These are phyloP conservation scores for Scaeva pyrastri DNA, from an alignment of 2,888 invertebrate species.

Conservation along the genomic window DNA sequence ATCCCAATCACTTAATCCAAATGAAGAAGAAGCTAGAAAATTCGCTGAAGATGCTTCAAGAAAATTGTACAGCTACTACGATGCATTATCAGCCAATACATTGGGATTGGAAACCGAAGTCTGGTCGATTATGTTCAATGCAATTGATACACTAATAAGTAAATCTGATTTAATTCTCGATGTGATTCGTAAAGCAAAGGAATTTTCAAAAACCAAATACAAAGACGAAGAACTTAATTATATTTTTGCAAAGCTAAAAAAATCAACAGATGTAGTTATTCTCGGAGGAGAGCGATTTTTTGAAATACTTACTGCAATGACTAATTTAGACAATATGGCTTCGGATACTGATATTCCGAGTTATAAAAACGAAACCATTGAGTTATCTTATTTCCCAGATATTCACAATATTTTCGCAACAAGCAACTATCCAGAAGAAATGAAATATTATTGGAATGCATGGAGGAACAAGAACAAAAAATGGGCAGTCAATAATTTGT, in stretches of 20 bases:
- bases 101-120: background rate
- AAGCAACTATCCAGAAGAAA: slow-evolving; percentile 54
- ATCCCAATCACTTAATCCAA: background rate
- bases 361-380: background rate
- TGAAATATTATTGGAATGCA: slow-evolving; percentile 65
- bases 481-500: slow-evolving; percentile 76
- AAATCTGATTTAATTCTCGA: background rate
- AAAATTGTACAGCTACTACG: background rate
- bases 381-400: slow-evolving; percentile 80
- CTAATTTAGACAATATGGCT: background rate
- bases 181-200: background rate
- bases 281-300: background rate
- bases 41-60: slow-evolving; percentile 1
- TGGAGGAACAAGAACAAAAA: slow-evolving; percentile 75
- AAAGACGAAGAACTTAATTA: background rate
- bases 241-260: background rate
- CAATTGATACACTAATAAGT: background rate
- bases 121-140: background rate
- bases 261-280: background rate
- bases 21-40: slow-evolving; percentile 14
- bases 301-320: background rate
- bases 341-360: background rate
- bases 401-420: slow-evolving; percentile 47
- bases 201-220: background rate
- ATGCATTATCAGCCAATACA: background rate